Percentiles rank a stretch among this genome's conserved stretches.
Evolutionary conservation across 2,113 vertebrate genomes (phyloP).

Genomic region (Barnardius zonarius): DNA sequence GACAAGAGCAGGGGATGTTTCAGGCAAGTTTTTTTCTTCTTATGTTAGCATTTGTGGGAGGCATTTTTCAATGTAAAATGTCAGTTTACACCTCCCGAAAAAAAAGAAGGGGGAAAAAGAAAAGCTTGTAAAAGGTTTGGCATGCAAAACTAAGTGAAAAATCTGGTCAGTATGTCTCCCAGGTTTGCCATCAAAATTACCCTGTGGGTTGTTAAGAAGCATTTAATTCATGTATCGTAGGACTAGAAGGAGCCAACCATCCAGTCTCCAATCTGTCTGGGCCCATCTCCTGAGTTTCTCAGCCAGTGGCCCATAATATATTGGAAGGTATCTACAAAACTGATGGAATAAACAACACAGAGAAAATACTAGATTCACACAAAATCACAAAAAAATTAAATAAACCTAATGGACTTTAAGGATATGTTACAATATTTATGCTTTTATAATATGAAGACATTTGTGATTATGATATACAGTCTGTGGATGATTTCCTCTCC

Average conservation of each 20-base stretch:
- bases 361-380: background rate
- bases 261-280: background rate
- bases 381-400: background rate
- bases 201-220: background rate
- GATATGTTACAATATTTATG: background rate
- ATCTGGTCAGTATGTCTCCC: background rate
- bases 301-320: background rate
- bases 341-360: background rate
- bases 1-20: background rate
- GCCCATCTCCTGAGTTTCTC: background rate
- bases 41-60: background rate
- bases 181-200: background rate
- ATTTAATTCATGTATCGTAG: background rate
- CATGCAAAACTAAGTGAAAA: background rate
- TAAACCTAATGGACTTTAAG: background rate
- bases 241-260: background rate
- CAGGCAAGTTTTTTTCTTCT: background rate
- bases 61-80: background rate
- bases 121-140: background rate
- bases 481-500: background rate
- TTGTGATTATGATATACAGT: background rate
- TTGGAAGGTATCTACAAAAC: background rate
- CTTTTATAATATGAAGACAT: background rate
- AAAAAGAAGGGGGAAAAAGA: no score
- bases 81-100: background rate